Base-by-base conservation (phyloP, 2,888 invertebrate genomes). In the Diaperis boleti region DNA sequence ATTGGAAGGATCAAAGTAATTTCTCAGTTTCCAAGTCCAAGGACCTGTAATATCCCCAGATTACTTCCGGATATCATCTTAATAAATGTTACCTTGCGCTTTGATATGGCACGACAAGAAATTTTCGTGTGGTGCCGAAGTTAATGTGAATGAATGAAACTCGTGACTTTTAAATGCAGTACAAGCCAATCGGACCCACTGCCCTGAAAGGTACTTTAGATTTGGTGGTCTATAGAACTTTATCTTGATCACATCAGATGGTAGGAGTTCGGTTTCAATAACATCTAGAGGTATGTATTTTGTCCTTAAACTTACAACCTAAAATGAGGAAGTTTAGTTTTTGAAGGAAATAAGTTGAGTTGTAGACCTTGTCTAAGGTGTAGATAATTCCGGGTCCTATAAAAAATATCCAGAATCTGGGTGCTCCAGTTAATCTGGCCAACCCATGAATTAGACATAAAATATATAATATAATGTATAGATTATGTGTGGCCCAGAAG, bases 1-100 rank as follows among this genome's bases (percentile, higher is more conserved):
- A 77, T 96, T 95, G 80, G 93, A 94, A 0, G 96, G 95, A 81
- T 96, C 95, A 75, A 96, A 96, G 76, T 94, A 95, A 79, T 96
- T 96, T 42, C 97, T 86, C 14, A 98, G 83, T 74, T 97, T 96
- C 96, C 96, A 98, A 0, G 97, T 97, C 96, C 96, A 97, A 0
- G 96, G 96, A 0, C 97, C 90, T 77, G 59, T 26, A 45, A 45
- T n/a, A n/a, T 15, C 8, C 3, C 6, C 8, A 26, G 3, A 20
- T 26, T 26, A 26, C 3, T 26, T 26, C 26, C 26, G 26, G 6
- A n/a, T 20, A n/a, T 20, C 6, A 26, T 26, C 33, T 5, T 5
- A 11, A 42, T 33, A 17, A 14, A 56, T 50, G 62, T 68, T 68
- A 79, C 79, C 91, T 47, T 90, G 89, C 0, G 90, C 90, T 78